Conservation (phyloP, 1,140 invertebrate genomes). For the Paralvinella palmiformis region DNA sequence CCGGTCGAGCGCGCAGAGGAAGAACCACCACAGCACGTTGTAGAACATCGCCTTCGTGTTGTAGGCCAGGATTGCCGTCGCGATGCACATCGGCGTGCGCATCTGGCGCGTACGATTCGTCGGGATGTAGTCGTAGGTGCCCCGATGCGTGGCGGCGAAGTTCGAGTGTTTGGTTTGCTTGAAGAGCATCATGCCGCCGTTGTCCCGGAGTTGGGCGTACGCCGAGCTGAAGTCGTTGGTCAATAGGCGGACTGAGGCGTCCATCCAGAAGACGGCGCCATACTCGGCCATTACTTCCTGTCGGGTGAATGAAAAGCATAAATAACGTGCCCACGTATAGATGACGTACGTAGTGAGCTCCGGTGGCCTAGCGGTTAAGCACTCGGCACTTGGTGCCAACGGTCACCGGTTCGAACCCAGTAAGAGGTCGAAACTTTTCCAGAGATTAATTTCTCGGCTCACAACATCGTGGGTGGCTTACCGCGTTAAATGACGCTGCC, state of each 20-base stretch:
- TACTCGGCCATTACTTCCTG: slow-evolving; percentile 27
- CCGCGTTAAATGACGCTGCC: too few species aligned
- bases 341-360: too few species aligned
- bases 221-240: slow-evolving; percentile 15
- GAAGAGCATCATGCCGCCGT: neutral
- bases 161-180: slow-evolving; percentile 21
- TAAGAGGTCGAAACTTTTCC: too few species aligned
- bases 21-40: slow-evolving; percentile 25
- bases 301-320: neutral
- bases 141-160: slow-evolving; percentile 29
- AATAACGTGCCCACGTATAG: neutral
- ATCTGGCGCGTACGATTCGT: slow-evolving; percentile 22
- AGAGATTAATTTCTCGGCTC: too few species aligned
- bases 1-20: slow-evolving; percentile 25
- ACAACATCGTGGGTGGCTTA: too few species aligned
- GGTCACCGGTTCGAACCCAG: too few species aligned
- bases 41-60: slow-evolving; percentile 19
- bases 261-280: slow-evolving; percentile 27
- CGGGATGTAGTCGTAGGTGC: slow-evolving; percentile 27
- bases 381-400: too few species aligned
- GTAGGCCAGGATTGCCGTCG: slow-evolving; percentile 28
- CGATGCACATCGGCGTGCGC: slow-evolving; percentile 21
- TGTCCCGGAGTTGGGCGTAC: neutral
- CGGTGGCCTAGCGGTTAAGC: too few species aligned
- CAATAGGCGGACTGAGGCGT: slow-evolving; percentile 23